phyloP scores from a whole-genome alignment of 2,797 vertebrate species.

The Vespertilio murinus region DNA sequence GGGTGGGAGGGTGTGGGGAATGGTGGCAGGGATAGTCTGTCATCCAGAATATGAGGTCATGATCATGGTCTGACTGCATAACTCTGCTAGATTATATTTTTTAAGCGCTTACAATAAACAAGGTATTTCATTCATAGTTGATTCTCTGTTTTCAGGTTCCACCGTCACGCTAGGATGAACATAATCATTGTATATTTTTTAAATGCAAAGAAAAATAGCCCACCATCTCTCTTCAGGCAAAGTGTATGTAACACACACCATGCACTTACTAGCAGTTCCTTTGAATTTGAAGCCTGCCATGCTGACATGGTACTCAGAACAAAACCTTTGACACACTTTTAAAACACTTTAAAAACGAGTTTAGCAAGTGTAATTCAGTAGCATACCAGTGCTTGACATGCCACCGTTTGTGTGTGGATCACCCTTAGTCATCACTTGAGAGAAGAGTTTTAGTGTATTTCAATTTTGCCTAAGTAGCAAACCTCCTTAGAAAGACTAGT shows the following conservation, averaged over 20 bases:
- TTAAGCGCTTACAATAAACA: not conserved
- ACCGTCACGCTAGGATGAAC: not conserved
- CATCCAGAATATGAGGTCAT: not conserved
- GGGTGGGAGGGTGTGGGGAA: not conserved
- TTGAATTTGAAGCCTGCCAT: not conserved
- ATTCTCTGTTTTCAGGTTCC: slow-evolving; percentile 32
- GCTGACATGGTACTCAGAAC: not conserved
- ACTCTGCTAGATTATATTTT: slow-evolving; percentile 28
- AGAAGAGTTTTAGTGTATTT: slow-evolving; percentile 33
- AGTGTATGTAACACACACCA: not conserved
- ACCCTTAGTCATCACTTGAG: not conserved
- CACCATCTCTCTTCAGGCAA: not conserved
- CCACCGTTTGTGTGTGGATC: not conserved
- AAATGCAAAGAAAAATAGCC: slow-evolving; percentile 20
- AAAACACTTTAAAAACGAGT: not conserved
- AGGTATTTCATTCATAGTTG: not conserved
- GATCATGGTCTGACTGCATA: not conserved
- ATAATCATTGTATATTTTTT: not conserved
- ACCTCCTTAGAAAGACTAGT: not conserved
- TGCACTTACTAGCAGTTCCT: slow-evolving; percentile 9
- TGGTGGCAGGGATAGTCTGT: not conserved
- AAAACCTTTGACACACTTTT: not conserved
- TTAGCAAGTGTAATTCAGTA: not conserved
- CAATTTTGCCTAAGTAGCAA: not conserved
- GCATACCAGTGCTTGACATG: not conserved